Conservation (phyloP, 1,140 invertebrate species). For the Mesaphorura yosii region DNA sequence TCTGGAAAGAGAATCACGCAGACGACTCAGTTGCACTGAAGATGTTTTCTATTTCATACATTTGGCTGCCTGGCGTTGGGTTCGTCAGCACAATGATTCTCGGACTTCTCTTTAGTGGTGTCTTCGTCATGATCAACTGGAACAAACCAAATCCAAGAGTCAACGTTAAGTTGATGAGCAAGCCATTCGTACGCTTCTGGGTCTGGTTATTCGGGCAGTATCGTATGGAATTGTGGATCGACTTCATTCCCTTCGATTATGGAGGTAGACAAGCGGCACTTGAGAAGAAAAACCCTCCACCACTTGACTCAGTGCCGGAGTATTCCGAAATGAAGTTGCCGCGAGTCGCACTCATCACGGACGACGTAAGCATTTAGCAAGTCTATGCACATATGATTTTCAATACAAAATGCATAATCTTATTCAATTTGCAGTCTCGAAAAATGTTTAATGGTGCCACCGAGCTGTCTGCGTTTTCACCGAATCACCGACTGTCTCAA, state of each 20-base stretch:
- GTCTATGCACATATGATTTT: no score
- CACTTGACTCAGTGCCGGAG: no score
- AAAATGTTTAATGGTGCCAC: no score
- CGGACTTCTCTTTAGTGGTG: conserved; percentile 4
- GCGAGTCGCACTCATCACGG: no score
- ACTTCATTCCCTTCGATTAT: conserved; percentile 1
- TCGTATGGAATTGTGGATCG: conserved; percentile 4
- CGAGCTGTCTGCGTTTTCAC: no score
- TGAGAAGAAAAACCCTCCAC: no score
- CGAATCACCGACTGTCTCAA: no score
- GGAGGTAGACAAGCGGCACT: no score
- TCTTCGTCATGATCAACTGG: neutral
- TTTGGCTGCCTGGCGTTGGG: conserved; percentile 13
- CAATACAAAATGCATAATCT: no score
- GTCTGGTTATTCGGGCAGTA: neutral
- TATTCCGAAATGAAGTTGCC: no score
- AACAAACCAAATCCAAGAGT: neutral
- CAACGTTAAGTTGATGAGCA: conserved; percentile 10
- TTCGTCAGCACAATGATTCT: conserved; percentile 1
- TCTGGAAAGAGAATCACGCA: conserved; percentile 2
- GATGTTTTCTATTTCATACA: conserved; percentile 12
- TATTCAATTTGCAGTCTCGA: no score
- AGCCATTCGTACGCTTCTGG: conserved; percentile 6
- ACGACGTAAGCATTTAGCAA: no score
- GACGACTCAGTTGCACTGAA: conserved; percentile 3